Evolutionary conservation across 2,797 vertebrate species (phyloP).

Genomic region (Spea hammondii): DNA sequence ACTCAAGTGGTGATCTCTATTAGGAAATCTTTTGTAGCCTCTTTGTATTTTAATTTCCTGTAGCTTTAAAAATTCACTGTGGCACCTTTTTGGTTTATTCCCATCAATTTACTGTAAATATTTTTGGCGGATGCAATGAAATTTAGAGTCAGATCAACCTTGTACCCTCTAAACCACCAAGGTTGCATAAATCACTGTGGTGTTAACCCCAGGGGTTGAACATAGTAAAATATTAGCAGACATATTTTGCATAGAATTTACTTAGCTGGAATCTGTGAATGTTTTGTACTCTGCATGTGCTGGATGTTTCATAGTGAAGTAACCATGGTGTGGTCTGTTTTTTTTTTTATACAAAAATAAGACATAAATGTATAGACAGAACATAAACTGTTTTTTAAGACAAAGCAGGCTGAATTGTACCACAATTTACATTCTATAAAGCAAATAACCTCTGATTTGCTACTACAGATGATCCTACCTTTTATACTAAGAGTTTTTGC

Average conservation of each 20-base stretch:
- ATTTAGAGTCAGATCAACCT: background rate
- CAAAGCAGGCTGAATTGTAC: too few relatives aligned
- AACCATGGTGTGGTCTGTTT: background rate
- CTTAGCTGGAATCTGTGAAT: constrained; percentile 23
- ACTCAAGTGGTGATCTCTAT: constrained; percentile 11
- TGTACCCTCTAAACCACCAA: background rate
- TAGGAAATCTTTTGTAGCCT: constrained; percentile 7
- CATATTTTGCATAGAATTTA: constrained; percentile 39
- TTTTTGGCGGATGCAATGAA: background rate
- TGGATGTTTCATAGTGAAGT: background rate
- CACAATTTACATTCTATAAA: too few relatives aligned
- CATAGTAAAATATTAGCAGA: constrained; percentile 38
- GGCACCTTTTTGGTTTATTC: constrained; percentile 6
- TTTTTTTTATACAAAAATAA: too few relatives aligned
- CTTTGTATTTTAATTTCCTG: constrained; percentile 19
- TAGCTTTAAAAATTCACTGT: constrained; percentile 32
- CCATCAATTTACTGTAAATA: too few relatives aligned
- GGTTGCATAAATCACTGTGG: background rate
- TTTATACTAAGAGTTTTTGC: too few relatives aligned
- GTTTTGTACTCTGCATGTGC: background rate
- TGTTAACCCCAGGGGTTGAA: background rate
- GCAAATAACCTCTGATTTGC: too few relatives aligned
- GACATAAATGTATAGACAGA: too few relatives aligned
- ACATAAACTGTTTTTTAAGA: too few relatives aligned
- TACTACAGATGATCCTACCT: too few relatives aligned